These are phyloP conservation scores for Nycticorax nycticorax DNA, from an alignment of 2,113 vertebrate species.

Conservation along the genomic window DNA sequence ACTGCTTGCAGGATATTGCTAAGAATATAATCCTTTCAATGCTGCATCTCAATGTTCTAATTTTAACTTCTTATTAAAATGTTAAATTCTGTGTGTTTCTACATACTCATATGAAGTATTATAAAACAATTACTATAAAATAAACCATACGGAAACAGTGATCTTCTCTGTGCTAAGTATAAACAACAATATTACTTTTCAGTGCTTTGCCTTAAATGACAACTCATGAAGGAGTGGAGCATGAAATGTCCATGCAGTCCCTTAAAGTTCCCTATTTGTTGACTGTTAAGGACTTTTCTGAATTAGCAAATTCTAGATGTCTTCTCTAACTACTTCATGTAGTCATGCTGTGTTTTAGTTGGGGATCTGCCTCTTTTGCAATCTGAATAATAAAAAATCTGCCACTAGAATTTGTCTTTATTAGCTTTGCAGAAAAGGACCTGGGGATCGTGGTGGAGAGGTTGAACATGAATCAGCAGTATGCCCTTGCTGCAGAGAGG, in stretches of 20 bases:
- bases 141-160: neutral
- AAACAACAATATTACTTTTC: neutral
- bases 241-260: neutral
- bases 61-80: constrained; percentile 45
- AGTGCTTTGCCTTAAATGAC: neutral
- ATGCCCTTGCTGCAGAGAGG: neutral
- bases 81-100: neutral
- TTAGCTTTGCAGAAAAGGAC: neutral
- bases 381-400: neutral
- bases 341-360: neutral
- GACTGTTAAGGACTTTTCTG: neutral
- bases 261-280: neutral
- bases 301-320: neutral
- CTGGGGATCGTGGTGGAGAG: neutral
- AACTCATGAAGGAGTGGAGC: neutral
- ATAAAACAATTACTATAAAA: neutral
- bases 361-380: neutral
- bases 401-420: neutral
- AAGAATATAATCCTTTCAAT: constrained; percentile 62
- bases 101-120: neutral
- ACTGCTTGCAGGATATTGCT: constrained; percentile 54
- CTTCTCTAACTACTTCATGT: neutral
- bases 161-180: neutral
- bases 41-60: constrained; percentile 32
- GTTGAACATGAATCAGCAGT: neutral